Conservation (phyloP, 2,113 vertebrate species). For the Puffinus mauretanicus region DNA sequence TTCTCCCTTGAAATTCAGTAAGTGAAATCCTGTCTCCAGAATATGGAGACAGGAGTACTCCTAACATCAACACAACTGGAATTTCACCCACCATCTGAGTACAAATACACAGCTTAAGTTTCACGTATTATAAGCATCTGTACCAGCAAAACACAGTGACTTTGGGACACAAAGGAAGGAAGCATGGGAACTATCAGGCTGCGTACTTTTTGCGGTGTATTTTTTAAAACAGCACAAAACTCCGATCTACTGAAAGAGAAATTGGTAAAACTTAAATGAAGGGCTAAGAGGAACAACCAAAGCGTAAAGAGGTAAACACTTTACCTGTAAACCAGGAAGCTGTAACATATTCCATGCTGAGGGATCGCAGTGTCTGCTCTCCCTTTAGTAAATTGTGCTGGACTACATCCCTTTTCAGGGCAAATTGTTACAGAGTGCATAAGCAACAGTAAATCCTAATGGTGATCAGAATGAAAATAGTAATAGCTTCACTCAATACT, state of each 20-base stretch:
- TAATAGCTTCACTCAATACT: background rate
- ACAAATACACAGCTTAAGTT: background rate
- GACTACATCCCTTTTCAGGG: background rate
- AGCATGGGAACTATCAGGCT: background rate
- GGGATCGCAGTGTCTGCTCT: fast-evolving
- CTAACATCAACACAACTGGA: background rate
- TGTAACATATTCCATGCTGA: background rate
- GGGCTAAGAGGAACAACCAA: background rate
- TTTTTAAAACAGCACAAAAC: background rate
- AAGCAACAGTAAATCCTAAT: background rate
- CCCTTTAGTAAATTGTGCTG: background rate
- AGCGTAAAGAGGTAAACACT: background rate
- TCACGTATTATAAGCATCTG: background rate
- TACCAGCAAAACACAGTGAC: background rate
- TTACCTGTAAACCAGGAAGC: background rate
- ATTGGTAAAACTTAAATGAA: background rate
- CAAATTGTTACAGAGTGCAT: background rate
- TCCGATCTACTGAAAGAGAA: background rate
- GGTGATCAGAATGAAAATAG: background rate
- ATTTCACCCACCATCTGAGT: background rate
- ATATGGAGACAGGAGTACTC: background rate
- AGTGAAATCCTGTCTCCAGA: background rate
- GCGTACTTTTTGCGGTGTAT: background rate
- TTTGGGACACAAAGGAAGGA: background rate
- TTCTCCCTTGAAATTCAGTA: background rate